Conservation (phyloP, 2,888 invertebrate genomes). For the Meandrusa payeni region DNA sequence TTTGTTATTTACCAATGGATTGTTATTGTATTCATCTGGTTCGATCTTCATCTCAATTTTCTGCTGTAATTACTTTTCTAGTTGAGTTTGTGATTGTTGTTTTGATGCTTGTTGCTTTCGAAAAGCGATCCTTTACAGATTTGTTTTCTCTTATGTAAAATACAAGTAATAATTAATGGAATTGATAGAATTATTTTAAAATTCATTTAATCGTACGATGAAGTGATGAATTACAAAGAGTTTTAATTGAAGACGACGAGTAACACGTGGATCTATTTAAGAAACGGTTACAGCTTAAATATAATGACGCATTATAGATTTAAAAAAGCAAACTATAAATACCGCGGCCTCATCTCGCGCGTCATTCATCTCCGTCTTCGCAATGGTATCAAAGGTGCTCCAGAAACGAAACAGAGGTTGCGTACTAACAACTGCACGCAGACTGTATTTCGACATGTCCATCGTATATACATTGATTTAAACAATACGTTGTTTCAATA, state of each 20-base stretch:
- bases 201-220: too few species aligned
- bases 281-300: too few species aligned
- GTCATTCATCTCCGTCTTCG: slow-evolving; percentile 8
- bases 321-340: slow-evolving; percentile 21
- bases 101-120: too few species aligned
- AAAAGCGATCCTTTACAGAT: too few species aligned
- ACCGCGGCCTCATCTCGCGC: slow-evolving; percentile 1
- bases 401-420: slow-evolving; percentile 6
- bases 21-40: slow-evolving; percentile 30
- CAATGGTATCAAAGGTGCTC: slow-evolving; percentile 16
- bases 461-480: not conserved
- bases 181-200: too few species aligned
- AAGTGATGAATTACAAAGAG: too few species aligned
- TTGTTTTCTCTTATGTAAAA: too few species aligned
- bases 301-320: slow-evolving; percentile 5
- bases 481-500: slow-evolving; percentile 5
- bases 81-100: not conserved
- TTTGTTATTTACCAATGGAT: slow-evolving; percentile 35
- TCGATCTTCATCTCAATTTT: slow-evolving; percentile 23
- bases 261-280: too few species aligned
- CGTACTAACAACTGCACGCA: slow-evolving; percentile 1
- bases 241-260: too few species aligned
- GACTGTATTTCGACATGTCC: slow-evolving; percentile 9
- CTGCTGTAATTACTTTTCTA: slow-evolving; percentile 42
- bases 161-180: too few species aligned